phyloP scores from a whole-genome alignment of 2,888 invertebrate species.

The Chymomyza caudatula region DNA sequence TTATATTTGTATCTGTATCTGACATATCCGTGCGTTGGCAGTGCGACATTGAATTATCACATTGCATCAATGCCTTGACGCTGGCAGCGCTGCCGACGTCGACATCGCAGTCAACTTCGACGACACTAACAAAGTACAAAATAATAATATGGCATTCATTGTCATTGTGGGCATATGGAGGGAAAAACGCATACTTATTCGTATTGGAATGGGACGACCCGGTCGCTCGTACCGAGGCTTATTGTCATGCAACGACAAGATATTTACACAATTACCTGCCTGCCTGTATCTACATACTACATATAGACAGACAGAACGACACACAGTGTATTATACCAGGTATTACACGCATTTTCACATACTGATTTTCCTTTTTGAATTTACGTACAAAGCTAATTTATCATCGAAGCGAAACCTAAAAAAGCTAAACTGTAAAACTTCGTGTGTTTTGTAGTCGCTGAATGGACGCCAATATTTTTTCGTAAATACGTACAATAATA shows the following conservation, averaged over 20 bases:
- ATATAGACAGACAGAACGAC: not conserved
- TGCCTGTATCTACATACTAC: no score
- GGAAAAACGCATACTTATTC: not conserved
- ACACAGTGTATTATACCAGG: not conserved
- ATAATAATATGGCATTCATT: constrained; percentile 64
- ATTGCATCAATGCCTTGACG: constrained; percentile 35
- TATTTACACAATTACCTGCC: constrained; percentile 61
- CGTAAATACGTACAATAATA: constrained; percentile 45
- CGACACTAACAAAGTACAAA: constrained; percentile 61
- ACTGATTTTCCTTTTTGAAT: constrained; percentile 65
- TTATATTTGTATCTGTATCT: constrained; percentile 54
- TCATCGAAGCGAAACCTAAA: constrained; percentile 37
- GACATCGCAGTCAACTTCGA: constrained; percentile 1
- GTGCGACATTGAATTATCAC: constrained; percentile 70
- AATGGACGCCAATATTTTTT: constrained; percentile 60
- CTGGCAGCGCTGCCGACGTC: not conserved
- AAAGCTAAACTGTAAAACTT: constrained; percentile 53
- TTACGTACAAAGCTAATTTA: constrained; percentile 68
- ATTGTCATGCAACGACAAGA: constrained; percentile 68
- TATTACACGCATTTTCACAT: constrained; percentile 46
- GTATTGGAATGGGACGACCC: not conserved
- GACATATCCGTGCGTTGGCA: constrained; percentile 40
- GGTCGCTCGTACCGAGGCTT: constrained; percentile 30
- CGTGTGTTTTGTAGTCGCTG: constrained; percentile 38
- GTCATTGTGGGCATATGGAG: constrained; percentile 6